Evolutionary conservation across 2,888 invertebrate species (phyloP), one percentile per base, ranked within the genome.

Genomic region (Endomychus coccineus): DNA sequence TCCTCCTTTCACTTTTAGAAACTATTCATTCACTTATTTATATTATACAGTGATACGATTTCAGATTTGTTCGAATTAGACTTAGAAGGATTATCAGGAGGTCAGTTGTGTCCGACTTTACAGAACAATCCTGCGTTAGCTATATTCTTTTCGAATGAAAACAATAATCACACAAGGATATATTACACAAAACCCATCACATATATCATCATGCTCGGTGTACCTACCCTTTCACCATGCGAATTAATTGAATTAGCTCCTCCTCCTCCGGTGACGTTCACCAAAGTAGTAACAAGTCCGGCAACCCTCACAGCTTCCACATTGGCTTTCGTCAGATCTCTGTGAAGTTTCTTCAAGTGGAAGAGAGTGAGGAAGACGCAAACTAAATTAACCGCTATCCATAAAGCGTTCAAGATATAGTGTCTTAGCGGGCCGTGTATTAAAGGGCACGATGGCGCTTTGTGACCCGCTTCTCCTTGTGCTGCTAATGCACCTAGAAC

Each of bases 351-450:
- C 61, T 80, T 74, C 52, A 91, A 76, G 65, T 89, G 89, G 67
- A 85, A 83, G 44, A 85, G 74, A 36, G 90, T 88, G 45, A 90
- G 72, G 32, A 80, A 74, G 33, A 90, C 81, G 67, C 90, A 90
- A 53, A 89, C 82, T 42, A 87, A 75, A 66, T 91, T 85, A 55
- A 90, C 85, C 48, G 83, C 77, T 52, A 90, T 88, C 91, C 90
- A 91, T 23, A 91, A 73, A 34, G 87, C 83, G 68, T 90, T 90
- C 49, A 91, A 79, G 42, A 91, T 86, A 67, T 90, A 89, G 71
- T 90, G 89, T 45, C 89, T 74, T 55, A 87, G 83, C 39, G 89
- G 86, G 15, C 89, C 89, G 62, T 89, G 82, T 32, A 87, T 83
- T 50, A 90, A 71, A 2, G 89, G 87, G 58, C 91, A 91, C 35